These are phyloP conservation scores for Amphimedon queenslandica DNA, from an alignment of 37 sponge, comb jelly and placozoan species.

Conservation along the genomic window DNA sequence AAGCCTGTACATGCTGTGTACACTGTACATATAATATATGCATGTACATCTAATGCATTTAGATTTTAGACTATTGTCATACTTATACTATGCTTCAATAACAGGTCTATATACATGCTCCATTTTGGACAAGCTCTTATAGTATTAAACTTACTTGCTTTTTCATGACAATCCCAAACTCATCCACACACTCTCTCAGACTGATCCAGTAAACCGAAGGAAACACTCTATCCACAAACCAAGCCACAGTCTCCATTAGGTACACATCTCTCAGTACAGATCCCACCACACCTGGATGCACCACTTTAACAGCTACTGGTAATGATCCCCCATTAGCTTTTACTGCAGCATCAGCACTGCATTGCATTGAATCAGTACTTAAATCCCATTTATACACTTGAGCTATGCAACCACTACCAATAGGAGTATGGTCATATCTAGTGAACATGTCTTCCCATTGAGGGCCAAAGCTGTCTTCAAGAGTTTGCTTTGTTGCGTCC, in stretches of 20 bases:
- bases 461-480: constrained; percentile 35
- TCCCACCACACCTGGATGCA: constrained; percentile 42
- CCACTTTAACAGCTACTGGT: constrained; percentile 64
- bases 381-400: constrained; percentile 61
- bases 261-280: constrained; percentile 41
- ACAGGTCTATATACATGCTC: too few species aligned
- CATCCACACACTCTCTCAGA: constrained; percentile 53
- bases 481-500: constrained; percentile 29
- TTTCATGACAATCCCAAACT: constrained; percentile 44
- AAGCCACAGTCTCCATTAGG: constrained; percentile 47
- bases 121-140: too few species aligned
- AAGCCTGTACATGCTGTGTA: background rate
- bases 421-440: constrained; percentile 19
- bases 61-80: too few species aligned
- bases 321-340: background rate
- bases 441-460: constrained; percentile 39
- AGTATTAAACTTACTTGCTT: too few species aligned
- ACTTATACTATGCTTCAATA: too few species aligned
- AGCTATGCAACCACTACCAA: constrained; percentile 73
- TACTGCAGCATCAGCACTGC: background rate
- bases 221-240: constrained; percentile 52
- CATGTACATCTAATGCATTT: background rate
- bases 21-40: too few species aligned
- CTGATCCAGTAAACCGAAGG: constrained; percentile 64
- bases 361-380: background rate